Base-by-base conservation (phyloP, 2,113 vertebrate genomes). In the Lanius collurio region DNA sequence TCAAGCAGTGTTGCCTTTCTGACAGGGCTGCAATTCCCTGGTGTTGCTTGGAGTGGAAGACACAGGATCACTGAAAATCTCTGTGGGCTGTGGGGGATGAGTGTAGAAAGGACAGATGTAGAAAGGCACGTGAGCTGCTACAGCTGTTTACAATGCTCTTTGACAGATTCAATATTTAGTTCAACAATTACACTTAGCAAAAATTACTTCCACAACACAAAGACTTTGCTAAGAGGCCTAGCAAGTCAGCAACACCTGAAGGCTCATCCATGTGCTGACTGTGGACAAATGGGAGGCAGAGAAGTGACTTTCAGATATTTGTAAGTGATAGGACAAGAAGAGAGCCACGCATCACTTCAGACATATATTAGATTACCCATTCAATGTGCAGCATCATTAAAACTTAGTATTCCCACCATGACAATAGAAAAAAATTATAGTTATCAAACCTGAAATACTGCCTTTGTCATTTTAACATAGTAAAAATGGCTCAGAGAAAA, bases 401-500 rank as follows among this genome's bases (percentile, higher is more conserved):
- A 87, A 84, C 15, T 56, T 37, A 77, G 46, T 83, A 65, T 62
- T 80, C 46, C 57, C 88, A 93, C 22, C 0, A 0, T 77, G 55
- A 57, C 18, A 78, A 76, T 1, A 93, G 26, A 35, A 85, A 88
- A 52, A 82, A 78, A 44, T 9, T 37, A 24, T 15, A 69, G 42
- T 73, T 63, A 42, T 55, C 53, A 79, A 53, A 86, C 62, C n/a
- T 10, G 4, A 94, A 95, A 86, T 94, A 92, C 88, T 93, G 90
- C 59, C 74, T 94, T 93, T 88, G 44, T 93, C n/a, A 73, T 83
- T 90, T 90, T 56, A 91, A 59, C 11, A 5, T 33, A 56, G 41
- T 60, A 93, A 79, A 92, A 96, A 91, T 86, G 92, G 90, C 94
- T 97, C 94, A 96, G 88, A 92, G 82, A 86, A 87, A 95, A 96